phyloP scores from a whole-genome alignment of 2,888 invertebrate species.

The Eupithecia pulchellata region DNA sequence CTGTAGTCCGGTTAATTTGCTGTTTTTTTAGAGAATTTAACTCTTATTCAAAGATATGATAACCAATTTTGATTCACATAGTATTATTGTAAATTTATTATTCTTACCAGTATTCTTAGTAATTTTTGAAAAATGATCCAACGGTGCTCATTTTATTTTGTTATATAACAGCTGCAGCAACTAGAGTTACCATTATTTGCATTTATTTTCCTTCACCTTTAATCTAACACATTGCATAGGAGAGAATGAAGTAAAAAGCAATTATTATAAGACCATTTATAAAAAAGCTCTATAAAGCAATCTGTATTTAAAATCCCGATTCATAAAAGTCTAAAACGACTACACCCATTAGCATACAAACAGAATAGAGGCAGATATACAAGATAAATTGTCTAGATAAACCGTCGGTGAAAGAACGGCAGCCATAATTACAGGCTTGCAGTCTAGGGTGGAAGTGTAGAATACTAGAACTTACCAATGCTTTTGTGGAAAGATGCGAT shows the following conservation, averaged over 20 bases:
- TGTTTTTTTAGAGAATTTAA: no score
- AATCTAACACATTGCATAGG: not conserved
- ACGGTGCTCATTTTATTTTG: no score
- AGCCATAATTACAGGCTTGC: constrained; percentile 67
- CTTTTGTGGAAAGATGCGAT: not conserved
- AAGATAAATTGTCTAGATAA: constrained; percentile 80
- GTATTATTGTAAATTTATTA: no score
- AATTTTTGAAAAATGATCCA: no score
- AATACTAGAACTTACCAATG: constrained; percentile 1
- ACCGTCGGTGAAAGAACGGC: constrained; percentile 70
- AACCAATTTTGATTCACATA: no score
- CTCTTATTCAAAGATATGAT: no score
- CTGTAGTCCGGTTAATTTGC: no score
- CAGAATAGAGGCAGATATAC: constrained; percentile 69
- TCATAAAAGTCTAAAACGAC: constrained; percentile 45
- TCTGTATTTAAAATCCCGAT: constrained; percentile 42
- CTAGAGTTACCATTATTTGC: no score
- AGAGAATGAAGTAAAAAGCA: not conserved
- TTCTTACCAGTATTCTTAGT: no score
- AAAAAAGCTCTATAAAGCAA: constrained; percentile 32
- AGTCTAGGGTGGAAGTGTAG: constrained; percentile 48
- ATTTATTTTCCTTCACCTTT: not conserved
- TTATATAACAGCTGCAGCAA: no score
- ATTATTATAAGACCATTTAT: constrained; percentile 14
- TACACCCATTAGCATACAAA: constrained; percentile 77